Evolutionary conservation across 2,888 invertebrate genomes (phyloP), one percentile per base, ranked within the genome.

Genomic region (Sthenelais limicola): DNA sequence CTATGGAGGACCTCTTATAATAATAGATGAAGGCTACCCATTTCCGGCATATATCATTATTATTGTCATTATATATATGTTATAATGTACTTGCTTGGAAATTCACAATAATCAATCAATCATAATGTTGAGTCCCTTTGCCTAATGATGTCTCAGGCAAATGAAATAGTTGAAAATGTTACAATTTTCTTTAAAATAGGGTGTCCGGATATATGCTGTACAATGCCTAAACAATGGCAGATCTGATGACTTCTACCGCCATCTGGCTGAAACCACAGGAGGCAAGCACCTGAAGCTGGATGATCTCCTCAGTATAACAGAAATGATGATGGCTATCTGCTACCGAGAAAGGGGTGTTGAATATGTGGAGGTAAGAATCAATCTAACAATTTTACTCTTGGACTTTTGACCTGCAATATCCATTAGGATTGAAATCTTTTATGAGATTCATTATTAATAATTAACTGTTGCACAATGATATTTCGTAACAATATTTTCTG

Each of bases 251-350:
- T 86, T 85, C 74, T 85, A 80, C 74, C 68, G 74, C 58, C 75
- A 78, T 5, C 72, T 86, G 62, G 80, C 82, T 0, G 67, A 74
- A n/a, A 47, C 75, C 35, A 83, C 84, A 0, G 74, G 75, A n/a
- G 85, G 85, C n/a, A 79, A 81, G 43, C 81, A 83, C 70, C 78
- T 86, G 0, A 79, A 81, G 56, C 76, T 86, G 47, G 80, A 78
- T 12, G 73, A 84, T 51, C 82, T 85, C 69, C 75, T 76, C 35
- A 80, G 81, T 66, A 80, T 86, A 26, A 80, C 82, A 72, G 83
- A 84, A 62, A 79, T 83, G 73, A 80, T 86, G 52, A 84, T 85
- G 85, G 85, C 84, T 15, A 85, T 85, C 47, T 84, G 83, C 73
- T 86, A 85, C 79, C 74, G 83, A 58, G 85, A 85, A 69, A 73